Evolutionary conservation across 2,888 invertebrate genomes (phyloP).

Genomic region (Orchesella flavescens): DNA sequence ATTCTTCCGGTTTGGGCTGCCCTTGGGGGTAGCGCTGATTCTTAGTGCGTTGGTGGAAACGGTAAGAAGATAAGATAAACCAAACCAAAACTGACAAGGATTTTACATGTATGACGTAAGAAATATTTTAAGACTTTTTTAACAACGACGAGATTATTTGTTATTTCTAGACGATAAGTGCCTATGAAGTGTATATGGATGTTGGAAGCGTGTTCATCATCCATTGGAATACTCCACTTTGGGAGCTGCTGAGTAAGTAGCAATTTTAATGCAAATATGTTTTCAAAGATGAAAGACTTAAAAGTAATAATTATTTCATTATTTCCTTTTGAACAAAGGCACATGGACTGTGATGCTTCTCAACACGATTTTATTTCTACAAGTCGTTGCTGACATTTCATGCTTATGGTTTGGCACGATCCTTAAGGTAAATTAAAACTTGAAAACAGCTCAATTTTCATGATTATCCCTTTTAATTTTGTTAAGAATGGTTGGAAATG

Average conservation of each 20-base stretch:
- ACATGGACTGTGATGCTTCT: constrained; percentile 65
- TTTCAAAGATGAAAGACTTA: constrained; percentile 6
- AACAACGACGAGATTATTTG: neutral
- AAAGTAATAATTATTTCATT: too few relatives aligned
- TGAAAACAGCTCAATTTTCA: too few relatives aligned
- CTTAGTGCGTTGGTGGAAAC: constrained; percentile 67
- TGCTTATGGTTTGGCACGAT: constrained; percentile 67
- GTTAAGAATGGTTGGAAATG: neutral
- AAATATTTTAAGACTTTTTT: neutral
- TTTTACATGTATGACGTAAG: neutral
- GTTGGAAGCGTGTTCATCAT: constrained; percentile 67
- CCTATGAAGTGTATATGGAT: constrained; percentile 68
- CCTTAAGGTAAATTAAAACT: constrained; percentile 50
- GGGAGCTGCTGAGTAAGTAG: constrained; percentile 54
- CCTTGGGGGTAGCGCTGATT: constrained; percentile 62
- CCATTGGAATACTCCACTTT: constrained; percentile 60
- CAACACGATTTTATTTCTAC: constrained; percentile 64
- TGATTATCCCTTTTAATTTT: too few relatives aligned
- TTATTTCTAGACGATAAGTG: constrained; percentile 60
- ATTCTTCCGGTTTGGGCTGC: constrained; percentile 64
- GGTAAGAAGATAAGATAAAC: constrained; percentile 62
- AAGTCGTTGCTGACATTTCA: constrained; percentile 62
- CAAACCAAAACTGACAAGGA: neutral
- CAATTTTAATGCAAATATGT: constrained; percentile 10
- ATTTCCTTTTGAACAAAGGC: constrained; percentile 45